Conservation (phyloP, 2,797 vertebrate genomes). For the Coendou prehensilis region DNA sequence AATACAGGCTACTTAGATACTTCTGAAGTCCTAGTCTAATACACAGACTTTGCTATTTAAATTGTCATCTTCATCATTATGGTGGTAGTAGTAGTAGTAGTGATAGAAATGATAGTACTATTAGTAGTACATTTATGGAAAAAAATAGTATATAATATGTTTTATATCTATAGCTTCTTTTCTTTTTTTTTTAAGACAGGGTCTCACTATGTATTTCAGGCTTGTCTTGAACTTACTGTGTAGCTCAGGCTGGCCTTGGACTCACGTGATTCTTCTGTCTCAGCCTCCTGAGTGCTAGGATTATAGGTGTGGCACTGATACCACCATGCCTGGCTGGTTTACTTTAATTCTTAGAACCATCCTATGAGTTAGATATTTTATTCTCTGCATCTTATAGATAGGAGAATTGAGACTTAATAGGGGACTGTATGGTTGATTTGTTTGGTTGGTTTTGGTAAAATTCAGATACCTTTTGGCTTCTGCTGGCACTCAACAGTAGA, state of each 20-base stretch:
- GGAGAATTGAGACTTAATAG: neutral
- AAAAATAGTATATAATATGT: no score
- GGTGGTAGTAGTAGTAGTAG: neutral
- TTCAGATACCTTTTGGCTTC: neutral
- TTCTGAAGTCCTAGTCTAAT: neutral
- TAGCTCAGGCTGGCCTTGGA: neutral
- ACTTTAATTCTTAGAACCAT: neutral
- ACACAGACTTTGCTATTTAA: neutral
- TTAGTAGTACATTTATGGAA: neutral
- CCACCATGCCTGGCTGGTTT: neutral
- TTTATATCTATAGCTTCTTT: neutral
- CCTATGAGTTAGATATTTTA: neutral
- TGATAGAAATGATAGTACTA: neutral
- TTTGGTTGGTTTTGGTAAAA: neutral
- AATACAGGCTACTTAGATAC: neutral
- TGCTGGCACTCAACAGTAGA: neutral
- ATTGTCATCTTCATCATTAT: neutral
- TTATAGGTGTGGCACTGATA: neutral
- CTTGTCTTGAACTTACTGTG: no score
- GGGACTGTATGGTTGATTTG: neutral
- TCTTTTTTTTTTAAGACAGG: neutral
- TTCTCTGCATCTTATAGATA: neutral
- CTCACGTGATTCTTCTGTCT: neutral
- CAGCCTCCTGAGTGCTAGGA: neutral
- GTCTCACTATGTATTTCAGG: neutral